A percentile compares a stretch with the other conserved stretches of the same genome.
Conservation (phyloP, 2,113 vertebrate genomes). For the Pelecanus crispus region DNA sequence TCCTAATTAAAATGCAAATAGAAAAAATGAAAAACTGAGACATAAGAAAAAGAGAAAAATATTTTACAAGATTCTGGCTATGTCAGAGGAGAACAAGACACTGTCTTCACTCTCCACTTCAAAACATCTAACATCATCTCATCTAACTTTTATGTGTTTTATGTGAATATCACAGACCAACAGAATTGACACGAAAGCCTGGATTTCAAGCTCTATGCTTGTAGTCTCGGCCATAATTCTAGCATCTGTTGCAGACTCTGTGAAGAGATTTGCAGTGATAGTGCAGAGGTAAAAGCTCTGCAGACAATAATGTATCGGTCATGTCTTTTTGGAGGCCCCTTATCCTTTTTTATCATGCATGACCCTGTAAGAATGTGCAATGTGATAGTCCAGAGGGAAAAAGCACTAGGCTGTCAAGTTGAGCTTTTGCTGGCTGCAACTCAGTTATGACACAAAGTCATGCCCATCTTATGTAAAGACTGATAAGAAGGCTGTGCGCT, state of each 20-base stretch:
- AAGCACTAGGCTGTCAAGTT: neutral
- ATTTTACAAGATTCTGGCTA: neutral
- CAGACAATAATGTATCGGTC: neutral
- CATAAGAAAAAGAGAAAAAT: neutral
- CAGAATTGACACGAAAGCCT: neutral
- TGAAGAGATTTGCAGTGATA: neutral
- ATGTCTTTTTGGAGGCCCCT: neutral
- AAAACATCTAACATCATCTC: neutral
- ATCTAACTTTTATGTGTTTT: neutral
- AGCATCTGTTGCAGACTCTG: neutral
- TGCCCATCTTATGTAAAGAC: conserved; percentile 21
- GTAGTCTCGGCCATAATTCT: neutral
- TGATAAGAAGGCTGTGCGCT: neutral
- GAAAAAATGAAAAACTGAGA: neutral
- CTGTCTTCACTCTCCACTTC: neutral
- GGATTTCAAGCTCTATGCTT: neutral
- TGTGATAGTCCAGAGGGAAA: neutral
- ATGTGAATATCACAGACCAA: neutral
- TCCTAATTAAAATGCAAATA: neutral
- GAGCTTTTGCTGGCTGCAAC: conserved; percentile 20
- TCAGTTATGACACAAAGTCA: conserved; percentile 33
- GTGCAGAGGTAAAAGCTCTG: neutral
- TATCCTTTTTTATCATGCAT: neutral
- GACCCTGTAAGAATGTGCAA: conserved; percentile 54
- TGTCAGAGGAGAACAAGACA: neutral